Conservation (phyloP, 1,140 invertebrate genomes). For the Chionoecetes opilio region DNA sequence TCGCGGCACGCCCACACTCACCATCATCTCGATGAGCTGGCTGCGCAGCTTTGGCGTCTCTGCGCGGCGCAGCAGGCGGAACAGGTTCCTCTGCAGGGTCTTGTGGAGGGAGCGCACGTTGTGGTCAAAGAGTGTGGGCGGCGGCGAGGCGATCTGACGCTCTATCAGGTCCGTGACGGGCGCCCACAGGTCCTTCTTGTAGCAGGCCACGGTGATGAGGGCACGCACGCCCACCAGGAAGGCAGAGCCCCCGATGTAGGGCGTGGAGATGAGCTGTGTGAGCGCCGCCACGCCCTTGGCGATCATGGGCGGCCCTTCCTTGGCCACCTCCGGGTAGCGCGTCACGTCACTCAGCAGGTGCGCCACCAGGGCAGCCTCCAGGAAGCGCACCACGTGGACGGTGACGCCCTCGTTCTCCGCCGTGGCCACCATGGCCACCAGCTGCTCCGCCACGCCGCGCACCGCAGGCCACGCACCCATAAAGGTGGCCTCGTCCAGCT, state of each 20-base stretch:
- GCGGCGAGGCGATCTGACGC: constrained; percentile 73
- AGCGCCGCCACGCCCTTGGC: constrained; percentile 68
- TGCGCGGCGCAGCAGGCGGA: constrained; percentile 72
- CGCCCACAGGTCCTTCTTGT: constrained; percentile 75
- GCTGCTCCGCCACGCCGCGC: constrained; percentile 67
- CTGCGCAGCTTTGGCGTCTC: constrained; percentile 52
- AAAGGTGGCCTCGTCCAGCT: constrained; percentile 73
- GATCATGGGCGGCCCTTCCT: constrained; percentile 55
- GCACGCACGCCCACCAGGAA: constrained; percentile 75
- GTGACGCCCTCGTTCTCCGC: constrained; percentile 77
- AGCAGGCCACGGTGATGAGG: constrained; percentile 78
- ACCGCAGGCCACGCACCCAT: constrained; percentile 71
- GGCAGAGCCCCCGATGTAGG: constrained; percentile 77
- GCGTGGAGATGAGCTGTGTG: constrained; percentile 67
- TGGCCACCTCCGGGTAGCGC: constrained; percentile 60
- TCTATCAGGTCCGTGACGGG: constrained; percentile 71
- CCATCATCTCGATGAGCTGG: constrained; percentile 78
- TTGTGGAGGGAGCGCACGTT: constrained; percentile 79
- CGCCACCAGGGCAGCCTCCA: constrained; percentile 78
- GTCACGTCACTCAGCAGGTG: constrained; percentile 73
- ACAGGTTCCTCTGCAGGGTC: constrained; percentile 79
- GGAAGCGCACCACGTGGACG: constrained; percentile 75
- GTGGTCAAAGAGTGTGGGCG: constrained; percentile 79
- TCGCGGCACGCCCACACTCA: constrained; percentile 76
- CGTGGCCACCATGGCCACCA: constrained; percentile 68